These are phyloP conservation scores for Alcedo quadribrachys DNA, from an alignment of 2,797 vertebrate species.

Conservation along the genomic window DNA sequence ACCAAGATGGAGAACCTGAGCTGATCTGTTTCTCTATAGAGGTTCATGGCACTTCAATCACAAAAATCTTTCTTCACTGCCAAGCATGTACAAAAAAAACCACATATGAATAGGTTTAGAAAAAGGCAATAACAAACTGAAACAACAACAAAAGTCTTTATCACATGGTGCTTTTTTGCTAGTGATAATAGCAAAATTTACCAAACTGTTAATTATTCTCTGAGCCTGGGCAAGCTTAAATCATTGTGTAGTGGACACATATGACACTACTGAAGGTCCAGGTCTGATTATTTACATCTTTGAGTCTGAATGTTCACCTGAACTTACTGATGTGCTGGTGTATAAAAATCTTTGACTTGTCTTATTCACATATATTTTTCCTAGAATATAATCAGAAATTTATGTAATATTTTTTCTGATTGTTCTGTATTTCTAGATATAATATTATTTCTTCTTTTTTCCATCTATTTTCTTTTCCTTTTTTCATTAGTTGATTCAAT, in stretches of 20 bases:
- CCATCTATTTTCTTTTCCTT: rapidly evolving
- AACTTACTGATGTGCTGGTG: not conserved
- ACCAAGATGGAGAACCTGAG: not conserved
- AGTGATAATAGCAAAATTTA: not conserved
- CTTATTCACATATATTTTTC: not conserved
- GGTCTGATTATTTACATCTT: not conserved
- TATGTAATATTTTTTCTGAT: not conserved
- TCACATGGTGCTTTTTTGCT: not conserved
- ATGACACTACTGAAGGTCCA: not conserved
- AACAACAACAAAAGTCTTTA: not conserved
- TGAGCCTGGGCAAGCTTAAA: not conserved
- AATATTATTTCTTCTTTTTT: not conserved
- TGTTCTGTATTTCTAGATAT: not conserved
- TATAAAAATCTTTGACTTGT: not conserved
- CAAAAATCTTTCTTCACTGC: not conserved
- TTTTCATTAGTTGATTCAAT: not conserved
- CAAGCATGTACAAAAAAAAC: not conserved
- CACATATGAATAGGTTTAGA: not conserved
- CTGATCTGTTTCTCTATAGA: not conserved
- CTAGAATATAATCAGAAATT: not conserved
- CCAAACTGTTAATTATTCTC: not conserved
- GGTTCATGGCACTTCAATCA: not conserved
- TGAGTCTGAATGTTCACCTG: not conserved
- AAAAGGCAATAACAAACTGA: not conserved
- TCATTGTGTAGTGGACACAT: not conserved